These are phyloP conservation scores for Ophion ellenae DNA, from an alignment of 2,888 invertebrate species.

Conservation along the genomic window DNA sequence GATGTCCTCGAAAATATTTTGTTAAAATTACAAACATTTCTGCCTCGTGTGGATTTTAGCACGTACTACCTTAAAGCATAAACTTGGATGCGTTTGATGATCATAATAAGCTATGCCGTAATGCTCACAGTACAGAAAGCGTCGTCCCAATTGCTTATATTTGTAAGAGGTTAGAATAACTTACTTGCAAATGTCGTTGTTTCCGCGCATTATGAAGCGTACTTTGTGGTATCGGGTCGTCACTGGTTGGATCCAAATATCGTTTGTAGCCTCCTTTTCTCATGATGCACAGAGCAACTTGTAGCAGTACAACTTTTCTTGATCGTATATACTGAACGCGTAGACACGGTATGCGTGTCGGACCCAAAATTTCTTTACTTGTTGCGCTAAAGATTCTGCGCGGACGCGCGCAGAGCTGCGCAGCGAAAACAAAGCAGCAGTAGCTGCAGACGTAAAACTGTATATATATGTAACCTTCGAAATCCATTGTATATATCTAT, in stretches of 20 bases:
- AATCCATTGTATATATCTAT: background rate
- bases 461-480: background rate
- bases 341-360: background rate
- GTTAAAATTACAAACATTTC: background rate
- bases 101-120: no score
- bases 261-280: conserved; percentile 10
- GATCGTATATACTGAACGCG: background rate
- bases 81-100: background rate
- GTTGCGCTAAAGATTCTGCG: background rate
- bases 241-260: conserved; percentile 1
- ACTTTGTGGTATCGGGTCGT: conserved; percentile 2
- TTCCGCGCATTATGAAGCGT: background rate
- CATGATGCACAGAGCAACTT: conserved; percentile 4
- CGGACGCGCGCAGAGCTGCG: no score
- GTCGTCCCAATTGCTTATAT: conserved; percentile 1
- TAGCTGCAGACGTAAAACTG: background rate
- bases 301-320: background rate
- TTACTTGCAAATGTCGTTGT: background rate
- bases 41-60: background rate
- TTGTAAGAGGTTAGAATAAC: conserved; percentile 1
- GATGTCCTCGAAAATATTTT: background rate
- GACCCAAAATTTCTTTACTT: background rate
- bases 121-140: conserved; percentile 1
- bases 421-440: conserved; percentile 1
- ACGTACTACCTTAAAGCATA: background rate